Percentiles rank a stretch among this genome's conserved stretches.
Conservation (phyloP, 2,888 invertebrate species). For the Agrochola circellaris region DNA sequence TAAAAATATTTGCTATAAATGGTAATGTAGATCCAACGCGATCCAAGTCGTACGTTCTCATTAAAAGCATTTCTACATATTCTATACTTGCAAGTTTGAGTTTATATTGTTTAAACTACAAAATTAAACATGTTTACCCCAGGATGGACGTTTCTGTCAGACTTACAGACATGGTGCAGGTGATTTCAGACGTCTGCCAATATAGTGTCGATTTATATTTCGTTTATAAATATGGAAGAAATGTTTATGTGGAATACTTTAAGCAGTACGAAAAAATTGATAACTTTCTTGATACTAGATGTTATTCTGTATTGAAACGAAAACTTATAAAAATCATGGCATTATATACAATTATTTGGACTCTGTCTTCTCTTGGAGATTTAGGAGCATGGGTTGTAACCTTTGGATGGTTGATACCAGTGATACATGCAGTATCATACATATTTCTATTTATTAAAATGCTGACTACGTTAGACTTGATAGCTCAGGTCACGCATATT, state of each 20-base stretch:
- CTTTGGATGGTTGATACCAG: slow-evolving; percentile 72
- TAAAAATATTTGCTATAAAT: slow-evolving; percentile 77
- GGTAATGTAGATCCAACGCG: slow-evolving; percentile 60
- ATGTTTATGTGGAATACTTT: slow-evolving; percentile 76
- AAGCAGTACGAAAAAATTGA: slow-evolving; percentile 79
- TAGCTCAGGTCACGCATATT: slow-evolving; percentile 78
- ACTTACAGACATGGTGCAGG: slow-evolving; percentile 79
- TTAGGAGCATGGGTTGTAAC: slow-evolving; percentile 75
- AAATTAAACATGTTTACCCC: slow-evolving; percentile 70
- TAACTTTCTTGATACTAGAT: slow-evolving; percentile 70
- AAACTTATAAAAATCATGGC: slow-evolving; percentile 70
- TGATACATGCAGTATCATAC: slow-evolving; percentile 73
- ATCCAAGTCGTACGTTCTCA: slow-evolving; percentile 43
- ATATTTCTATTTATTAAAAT: slow-evolving; percentile 82
- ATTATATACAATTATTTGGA: slow-evolving; percentile 74
- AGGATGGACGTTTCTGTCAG: slow-evolving; percentile 73
- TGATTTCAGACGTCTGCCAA: slow-evolving; percentile 77
- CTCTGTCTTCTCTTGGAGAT: slow-evolving; percentile 72
- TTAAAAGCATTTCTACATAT: slow-evolving; percentile 61
- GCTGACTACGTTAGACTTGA: slow-evolving; percentile 79
- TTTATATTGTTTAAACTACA: slow-evolving; percentile 74
- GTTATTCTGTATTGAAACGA: slow-evolving; percentile 68
- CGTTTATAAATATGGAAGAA: slow-evolving; percentile 78
- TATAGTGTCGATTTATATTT: slow-evolving; percentile 80
- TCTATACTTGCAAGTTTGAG: slow-evolving; percentile 69